A percentile compares a stretch with the other conserved stretches of the same genome.
These are phyloP conservation scores for Xestia xanthographa DNA, from an alignment of 2,888 invertebrate genomes.

Conservation along the genomic window DNA sequence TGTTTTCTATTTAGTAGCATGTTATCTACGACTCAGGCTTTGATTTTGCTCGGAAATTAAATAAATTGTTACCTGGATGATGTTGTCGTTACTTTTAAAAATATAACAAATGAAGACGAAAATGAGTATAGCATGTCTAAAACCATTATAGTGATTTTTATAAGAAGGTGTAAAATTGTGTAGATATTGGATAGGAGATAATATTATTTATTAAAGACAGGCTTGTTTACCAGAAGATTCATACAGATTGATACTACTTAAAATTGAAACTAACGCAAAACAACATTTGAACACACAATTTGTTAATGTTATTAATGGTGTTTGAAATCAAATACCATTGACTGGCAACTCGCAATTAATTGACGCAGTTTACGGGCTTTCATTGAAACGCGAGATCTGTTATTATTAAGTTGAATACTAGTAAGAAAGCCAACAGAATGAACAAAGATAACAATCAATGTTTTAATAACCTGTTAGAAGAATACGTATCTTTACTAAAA, in stretches of 20 bases:
- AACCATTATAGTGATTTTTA: background rate
- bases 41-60: background rate
- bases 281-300: background rate
- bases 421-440: background rate
- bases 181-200: too few species aligned
- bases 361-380: conserved; percentile 6
- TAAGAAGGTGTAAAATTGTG: background rate
- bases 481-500: background rate
- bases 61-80: background rate
- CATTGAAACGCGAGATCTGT: conserved; percentile 7
- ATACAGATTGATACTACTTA: background rate
- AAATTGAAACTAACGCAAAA: background rate
- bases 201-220: background rate
- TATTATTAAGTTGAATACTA: background rate
- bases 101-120: background rate
- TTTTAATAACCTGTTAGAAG: background rate
- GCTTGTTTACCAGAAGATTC: background rate
- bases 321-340: conserved; percentile 39
- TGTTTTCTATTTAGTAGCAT: background rate
- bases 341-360: conserved; percentile 29
- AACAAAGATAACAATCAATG: background rate
- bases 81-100: background rate
- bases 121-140: background rate
- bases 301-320: conserved; percentile 9
- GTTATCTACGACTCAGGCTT: background rate